phyloP scores from a whole-genome alignment of 1,140 invertebrate genomes.

The Pentalonia nigronervosa region DNA sequence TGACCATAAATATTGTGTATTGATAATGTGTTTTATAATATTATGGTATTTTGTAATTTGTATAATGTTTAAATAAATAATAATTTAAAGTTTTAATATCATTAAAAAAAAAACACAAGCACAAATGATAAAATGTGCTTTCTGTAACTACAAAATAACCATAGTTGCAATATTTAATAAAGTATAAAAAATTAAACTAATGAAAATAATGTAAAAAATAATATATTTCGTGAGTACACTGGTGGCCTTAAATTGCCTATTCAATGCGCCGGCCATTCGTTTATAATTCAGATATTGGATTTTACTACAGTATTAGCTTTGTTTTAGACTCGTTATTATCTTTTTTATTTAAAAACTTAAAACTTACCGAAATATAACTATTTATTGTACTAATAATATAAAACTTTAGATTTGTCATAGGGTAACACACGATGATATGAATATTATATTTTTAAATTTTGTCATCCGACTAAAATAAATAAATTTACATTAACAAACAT shows the following conservation, averaged over 20 bases:
- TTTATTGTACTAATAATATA: neutral
- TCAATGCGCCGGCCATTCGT: slow-evolving; percentile 20
- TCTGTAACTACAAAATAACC: neutral
- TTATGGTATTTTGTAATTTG: neutral
- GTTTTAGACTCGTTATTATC: neutral
- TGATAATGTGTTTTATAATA: too few relatives aligned
- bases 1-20: neutral
- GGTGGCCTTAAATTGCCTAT: slow-evolving; percentile 52
- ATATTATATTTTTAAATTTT: neutral
- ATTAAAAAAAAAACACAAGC: neutral
- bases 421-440: neutral
- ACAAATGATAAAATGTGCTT: neutral
- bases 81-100: neutral
- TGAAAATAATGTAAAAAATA: neutral
- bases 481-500: neutral
- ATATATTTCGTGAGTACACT: slow-evolving; percentile 1
- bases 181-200: neutral
- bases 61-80: neutral
- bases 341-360: neutral
- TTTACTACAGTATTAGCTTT: neutral
- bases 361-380: neutral
- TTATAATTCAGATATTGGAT: neutral
- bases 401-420: neutral
- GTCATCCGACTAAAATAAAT: neutral
- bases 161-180: neutral